Conservation (phyloP, 2,797 vertebrate species). For the Otolemur crassicaudatus region DNA sequence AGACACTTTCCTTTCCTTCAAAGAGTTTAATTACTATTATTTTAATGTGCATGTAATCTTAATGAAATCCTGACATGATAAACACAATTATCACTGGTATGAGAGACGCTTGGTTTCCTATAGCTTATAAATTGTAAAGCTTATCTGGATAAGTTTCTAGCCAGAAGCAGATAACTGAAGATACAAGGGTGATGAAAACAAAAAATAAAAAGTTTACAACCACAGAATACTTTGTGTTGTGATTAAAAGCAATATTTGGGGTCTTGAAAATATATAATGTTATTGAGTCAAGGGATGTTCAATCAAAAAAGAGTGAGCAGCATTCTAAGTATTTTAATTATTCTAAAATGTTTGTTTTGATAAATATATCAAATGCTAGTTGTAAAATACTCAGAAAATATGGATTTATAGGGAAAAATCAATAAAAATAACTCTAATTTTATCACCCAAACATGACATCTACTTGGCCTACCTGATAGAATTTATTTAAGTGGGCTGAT, state of each 20-base stretch:
- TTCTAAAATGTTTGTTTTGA: not conserved
- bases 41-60: not conserved
- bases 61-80: not conserved
- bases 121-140: not conserved
- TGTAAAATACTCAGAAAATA: not conserved
- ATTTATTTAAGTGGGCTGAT: not conserved
- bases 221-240: not conserved
- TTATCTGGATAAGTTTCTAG: not conserved
- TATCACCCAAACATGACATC: not conserved
- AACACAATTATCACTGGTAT: not conserved
- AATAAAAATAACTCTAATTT: not conserved
- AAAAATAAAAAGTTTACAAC: not conserved
- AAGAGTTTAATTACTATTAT: not conserved
- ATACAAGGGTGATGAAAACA: not conserved
- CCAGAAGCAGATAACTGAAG: not conserved
- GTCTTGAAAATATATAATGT: not conserved
- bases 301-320: not conserved
- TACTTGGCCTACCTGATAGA: not conserved
- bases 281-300: not conserved
- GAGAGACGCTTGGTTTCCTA: not conserved
- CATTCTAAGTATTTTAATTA: not conserved
- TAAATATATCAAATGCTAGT: not conserved
- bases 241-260: not conserved
- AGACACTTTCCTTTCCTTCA: not conserved
- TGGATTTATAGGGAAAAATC: not conserved